Evolutionary conservation across 2,113 vertebrate genomes (phyloP).

Genomic region (Amphiprion ocellaris): DNA sequence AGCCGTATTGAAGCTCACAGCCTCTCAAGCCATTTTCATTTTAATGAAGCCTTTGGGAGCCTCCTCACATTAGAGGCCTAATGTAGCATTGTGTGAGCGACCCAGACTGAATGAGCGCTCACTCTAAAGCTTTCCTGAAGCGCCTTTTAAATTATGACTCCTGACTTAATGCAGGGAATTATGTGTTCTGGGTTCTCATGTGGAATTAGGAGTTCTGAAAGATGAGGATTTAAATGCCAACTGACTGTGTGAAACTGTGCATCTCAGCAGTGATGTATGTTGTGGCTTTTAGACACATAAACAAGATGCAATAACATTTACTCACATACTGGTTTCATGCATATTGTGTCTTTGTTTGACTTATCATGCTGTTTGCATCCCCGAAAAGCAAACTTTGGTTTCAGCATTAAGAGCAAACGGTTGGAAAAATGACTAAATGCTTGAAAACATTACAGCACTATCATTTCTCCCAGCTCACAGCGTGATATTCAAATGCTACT

Average conservation of each 20-base stretch:
- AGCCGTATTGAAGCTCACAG: conserved; percentile 34
- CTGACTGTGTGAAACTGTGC: not conserved
- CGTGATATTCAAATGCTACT: conserved; percentile 14
- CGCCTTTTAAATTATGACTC: conserved; percentile 50
- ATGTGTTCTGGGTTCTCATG: conserved; percentile 13
- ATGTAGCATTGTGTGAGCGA: conserved; percentile 75
- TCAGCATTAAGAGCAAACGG: not conserved
- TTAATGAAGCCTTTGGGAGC: conserved; percentile 78
- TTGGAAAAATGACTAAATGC: not conserved
- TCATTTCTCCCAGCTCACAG: not conserved
- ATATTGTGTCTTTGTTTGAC: not conserved
- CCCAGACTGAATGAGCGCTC: conserved; percentile 43
- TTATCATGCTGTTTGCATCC: not conserved
- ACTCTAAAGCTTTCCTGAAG: conserved; percentile 35
- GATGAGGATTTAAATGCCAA: not conserved
- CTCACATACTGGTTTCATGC: not conserved
- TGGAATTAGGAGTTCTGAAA: conserved; percentile 12
- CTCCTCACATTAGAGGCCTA: conserved; percentile 78
- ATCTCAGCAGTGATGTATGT: not conserved
- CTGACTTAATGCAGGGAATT: conserved; percentile 32
- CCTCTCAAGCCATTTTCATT: conserved; percentile 75
- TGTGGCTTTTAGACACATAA: not conserved
- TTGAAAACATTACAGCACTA: not conserved
- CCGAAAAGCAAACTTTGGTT: not conserved
- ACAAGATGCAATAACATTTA: not conserved